Evolutionary conservation across 2,113 vertebrate genomes (phyloP), one percentile per base, ranked within the genome.

Genomic region (Panurus biarmicus): DNA sequence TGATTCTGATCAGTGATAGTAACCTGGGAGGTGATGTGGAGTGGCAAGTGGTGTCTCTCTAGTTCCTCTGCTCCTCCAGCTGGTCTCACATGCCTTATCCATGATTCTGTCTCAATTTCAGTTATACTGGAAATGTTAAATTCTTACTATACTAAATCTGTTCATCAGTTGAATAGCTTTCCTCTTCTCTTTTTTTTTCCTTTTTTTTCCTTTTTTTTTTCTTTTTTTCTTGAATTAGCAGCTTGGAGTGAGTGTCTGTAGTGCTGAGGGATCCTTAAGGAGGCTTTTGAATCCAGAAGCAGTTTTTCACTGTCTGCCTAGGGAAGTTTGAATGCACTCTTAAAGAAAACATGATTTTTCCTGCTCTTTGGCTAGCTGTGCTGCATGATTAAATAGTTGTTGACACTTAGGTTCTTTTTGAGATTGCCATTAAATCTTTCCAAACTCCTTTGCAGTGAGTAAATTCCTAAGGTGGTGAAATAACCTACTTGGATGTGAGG

Each of bases 361-460:
- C 36, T 74, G 48, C 47, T 64, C 89, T 89, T 83, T 94, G 82
- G 38, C 81, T 79, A 51, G 21, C 71, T 74, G 35, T 84, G 65
- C 73, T 60, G 45, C 24, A 9, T 89, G 70, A 93, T 93, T 90
- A 90, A 95, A 81, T 87, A 67, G 56, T 79, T 96, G 90, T 84
- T 89, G 86, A 92, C 90, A 84, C 57, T 87, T 75, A 61, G 38
- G 12, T 72, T 87, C 53, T 89, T 92, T 71, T 67, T 23, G 57
- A 40, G 25, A 28, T 84, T 87, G 53, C 62, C 14, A 18, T 89
- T 65, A 89, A 91, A 92, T 90, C 61, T 25, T 94, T 94, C 74
- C 53, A 75, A 71, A 96, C 44, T 50, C 38, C 36, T 80, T 88
- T 71, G 28, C 70, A 67, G 54, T 69, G 81, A 61, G 36, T 84